These are phyloP conservation scores for Melanocharis versteri DNA, from an alignment of 2,113 vertebrate species.

Conservation along the genomic window DNA sequence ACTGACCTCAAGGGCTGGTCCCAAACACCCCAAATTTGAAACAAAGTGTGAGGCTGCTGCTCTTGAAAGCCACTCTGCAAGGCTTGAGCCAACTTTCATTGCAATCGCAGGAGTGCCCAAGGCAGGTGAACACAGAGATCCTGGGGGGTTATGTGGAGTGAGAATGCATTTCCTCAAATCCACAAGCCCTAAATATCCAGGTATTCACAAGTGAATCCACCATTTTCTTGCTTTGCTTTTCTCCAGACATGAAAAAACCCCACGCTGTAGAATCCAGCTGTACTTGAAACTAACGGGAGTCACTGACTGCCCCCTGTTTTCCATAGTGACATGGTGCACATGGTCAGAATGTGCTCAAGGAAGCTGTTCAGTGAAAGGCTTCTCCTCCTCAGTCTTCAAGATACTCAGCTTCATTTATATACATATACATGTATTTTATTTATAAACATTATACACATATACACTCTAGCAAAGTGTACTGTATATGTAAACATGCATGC, in stretches of 20 bases:
- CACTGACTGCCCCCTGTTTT: not conserved
- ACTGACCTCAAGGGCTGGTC: not conserved
- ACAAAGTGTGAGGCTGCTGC: not conserved
- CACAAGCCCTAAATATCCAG: not conserved
- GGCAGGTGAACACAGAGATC: not conserved
- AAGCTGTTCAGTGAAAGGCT: not conserved
- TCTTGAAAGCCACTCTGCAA: not conserved
- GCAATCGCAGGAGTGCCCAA: not conserved
- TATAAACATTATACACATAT: not conserved
- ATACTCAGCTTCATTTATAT: not conserved
- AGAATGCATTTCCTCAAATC: not conserved
- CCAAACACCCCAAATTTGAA: not conserved
- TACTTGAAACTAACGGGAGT: not conserved
- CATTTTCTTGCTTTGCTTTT: not conserved
- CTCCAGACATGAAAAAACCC: not conserved
- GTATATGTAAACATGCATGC: not conserved
- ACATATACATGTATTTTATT: not conserved
- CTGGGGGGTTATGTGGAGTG: not conserved
- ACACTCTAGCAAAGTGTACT: not conserved
- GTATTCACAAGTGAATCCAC: not conserved
- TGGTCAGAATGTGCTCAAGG: accelerated
- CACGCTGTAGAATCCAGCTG: not conserved
- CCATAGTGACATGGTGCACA: not conserved
- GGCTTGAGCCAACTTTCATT: not conserved
- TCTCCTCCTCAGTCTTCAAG: not conserved